These are phyloP conservation scores for Mionectes olivaceus DNA, from an alignment of 2,797 vertebrate genomes.

Conservation along the genomic window DNA sequence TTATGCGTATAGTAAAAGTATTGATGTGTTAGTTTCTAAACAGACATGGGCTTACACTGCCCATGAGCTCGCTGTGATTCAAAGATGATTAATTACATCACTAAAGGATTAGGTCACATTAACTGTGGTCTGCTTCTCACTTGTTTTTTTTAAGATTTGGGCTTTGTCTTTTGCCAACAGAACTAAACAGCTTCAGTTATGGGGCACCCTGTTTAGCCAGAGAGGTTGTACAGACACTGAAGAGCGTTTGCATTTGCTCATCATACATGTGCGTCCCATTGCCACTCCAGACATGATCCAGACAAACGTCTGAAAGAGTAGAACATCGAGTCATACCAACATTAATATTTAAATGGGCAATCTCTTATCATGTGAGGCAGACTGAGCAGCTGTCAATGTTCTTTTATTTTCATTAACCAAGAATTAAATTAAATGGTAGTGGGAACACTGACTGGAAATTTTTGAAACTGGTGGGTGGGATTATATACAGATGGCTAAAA, in stretches of 20 bases:
- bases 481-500: background rate
- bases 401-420: background rate
- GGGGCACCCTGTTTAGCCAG: background rate
- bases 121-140: background rate
- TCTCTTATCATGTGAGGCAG: background rate
- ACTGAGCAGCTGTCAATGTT: too few relatives aligned
- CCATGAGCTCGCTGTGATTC: background rate
- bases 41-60: background rate
- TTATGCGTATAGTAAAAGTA: background rate
- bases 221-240: background rate
- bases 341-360: background rate
- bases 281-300: background rate
- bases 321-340: background rate
- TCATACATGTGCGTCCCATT: background rate
- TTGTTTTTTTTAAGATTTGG: background rate
- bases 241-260: background rate
- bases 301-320: background rate
- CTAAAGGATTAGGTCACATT: background rate
- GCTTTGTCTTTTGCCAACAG: background rate
- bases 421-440: background rate
- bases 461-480: background rate
- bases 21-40: background rate
- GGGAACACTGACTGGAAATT: background rate
- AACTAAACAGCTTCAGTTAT: background rate
- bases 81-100: background rate